Evolutionary conservation across 1,140 invertebrate genomes (phyloP), one percentile per base, ranked within the genome.

Genomic region (Druon quercuslanigerum): DNA sequence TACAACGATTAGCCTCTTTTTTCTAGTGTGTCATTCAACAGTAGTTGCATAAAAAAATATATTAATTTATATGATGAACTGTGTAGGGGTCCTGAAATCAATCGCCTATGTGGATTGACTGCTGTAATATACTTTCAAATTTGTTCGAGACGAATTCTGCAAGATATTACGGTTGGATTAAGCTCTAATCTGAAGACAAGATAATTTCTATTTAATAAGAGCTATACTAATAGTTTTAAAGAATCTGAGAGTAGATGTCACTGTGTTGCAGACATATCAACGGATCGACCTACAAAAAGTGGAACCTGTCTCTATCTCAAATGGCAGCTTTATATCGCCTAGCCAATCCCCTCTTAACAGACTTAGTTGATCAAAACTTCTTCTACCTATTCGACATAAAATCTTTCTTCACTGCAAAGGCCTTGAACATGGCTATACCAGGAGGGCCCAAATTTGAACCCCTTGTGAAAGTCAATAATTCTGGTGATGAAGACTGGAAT

Each of bases 401-500:
- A 90, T 99, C 98, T 84, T 99, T 99, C 90, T 99, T 99, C 90
- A 99, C 99, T 17, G 99, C 99, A 1, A 99, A 99, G 92, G 99
- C 99, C 12, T 92, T 99, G 16, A 99, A 99, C 87, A 98, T 99
- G 96, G 99, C 99, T n/a, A 99, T 99, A 85, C 99, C 99, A 40
- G 99, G 99, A 79, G 99, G 99, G 6, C 99, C 99, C 0, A 99
- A 99, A 91, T 99, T 99, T 93, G 99, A 99, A 91, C 99, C 99
- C 0, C 90, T 99, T 0, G 98, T 99, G 0, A 99, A 99, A 88
- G 99, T 99, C 92, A 96, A 97, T 82, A 98, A 98, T 88, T 95
- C 97, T 79, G 97, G 96, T 14, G 99, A 99, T 93, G 99, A 99
- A 93, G 99, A 99, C 92, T 99, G 99, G 99, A 99, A 99, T 92